Base-by-base conservation (phyloP, 2,113 vertebrate species). In the Galemys pyrenaicus region DNA sequence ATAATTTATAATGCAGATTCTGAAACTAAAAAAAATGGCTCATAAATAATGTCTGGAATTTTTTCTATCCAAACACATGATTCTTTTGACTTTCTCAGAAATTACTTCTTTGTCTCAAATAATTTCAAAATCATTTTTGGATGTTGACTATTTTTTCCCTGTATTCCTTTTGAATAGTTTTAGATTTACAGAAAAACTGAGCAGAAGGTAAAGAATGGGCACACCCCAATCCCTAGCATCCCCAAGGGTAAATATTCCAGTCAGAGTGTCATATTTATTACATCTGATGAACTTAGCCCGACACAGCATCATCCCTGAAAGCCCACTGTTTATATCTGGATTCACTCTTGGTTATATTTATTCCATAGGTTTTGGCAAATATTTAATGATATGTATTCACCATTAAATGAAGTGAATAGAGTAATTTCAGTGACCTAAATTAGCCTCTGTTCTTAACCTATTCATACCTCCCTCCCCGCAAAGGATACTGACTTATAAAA, bases 21-120 rank as follows among this genome's bases (percentile, higher is more conserved):
- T 88, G 49, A 95, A 96, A 85, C 37, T 78, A 89, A 86, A 37
- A 12, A 92, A 94, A 91, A 44, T 20, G 79, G 12, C 87, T 94
- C 77, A 90, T 77, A 92, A 75, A 87, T 64, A 93, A 78, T 85
- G 41, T 64, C 37, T 78, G 30, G 54, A 46, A 64, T 89, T 93
- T 49, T 22, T 73, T 71, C 77, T 32, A 89, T 92, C 49, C 13
- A 86, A 92, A 32, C 6, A 74, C 15, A 92, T 54, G 77, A 89
- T 82, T 91, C 62, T 68, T 83, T 83, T 28, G 39, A 89, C n/a
- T 91, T 93, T 7, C 70, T 17, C 73, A 49, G 74, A 26, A 95
- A 92, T 62, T 65, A 87, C 39, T 86, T n/a, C 44, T 68, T 82
- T 68, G 58, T 86, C 79, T 90, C 62, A 54, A 92, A 75, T 73